Evolutionary conservation across 2,797 vertebrate species (phyloP).

Genomic region (Hybognathus amarus): DNA sequence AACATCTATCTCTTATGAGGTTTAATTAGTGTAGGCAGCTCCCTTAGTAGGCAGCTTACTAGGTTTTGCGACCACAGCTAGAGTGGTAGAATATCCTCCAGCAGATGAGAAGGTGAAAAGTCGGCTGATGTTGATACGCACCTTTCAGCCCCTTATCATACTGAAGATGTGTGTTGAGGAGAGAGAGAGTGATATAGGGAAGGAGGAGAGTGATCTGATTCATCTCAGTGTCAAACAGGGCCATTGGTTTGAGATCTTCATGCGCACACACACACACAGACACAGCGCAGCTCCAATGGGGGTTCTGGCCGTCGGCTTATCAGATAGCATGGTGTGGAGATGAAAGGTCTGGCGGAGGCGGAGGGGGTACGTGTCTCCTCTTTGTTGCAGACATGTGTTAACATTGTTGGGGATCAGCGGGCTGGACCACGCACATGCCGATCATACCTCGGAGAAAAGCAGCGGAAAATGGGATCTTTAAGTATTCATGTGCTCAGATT

Average conservation of each 20-base stretch:
- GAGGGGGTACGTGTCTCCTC: conserved; percentile 45
- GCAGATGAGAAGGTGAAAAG: conserved; percentile 4
- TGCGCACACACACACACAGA: background rate
- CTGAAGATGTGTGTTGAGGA: background rate
- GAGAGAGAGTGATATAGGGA: background rate
- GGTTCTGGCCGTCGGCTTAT: conserved; percentile 42
- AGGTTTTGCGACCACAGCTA: background rate
- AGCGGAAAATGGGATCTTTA: conserved; percentile 63
- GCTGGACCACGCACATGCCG: conserved; percentile 45
- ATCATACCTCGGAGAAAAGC: conserved; percentile 57
- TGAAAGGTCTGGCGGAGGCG: conserved; percentile 54
- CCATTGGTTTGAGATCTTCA: conserved; percentile 11
- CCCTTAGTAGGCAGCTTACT: background rate
- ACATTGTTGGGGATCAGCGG: conserved; percentile 58
- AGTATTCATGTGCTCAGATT: conserved; percentile 52
- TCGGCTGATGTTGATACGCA: background rate
- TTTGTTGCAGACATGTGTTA: conserved; percentile 64
- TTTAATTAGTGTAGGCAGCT: background rate
- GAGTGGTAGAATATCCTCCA: background rate
- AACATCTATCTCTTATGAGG: background rate
- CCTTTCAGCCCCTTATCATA: background rate
- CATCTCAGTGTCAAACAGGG: conserved; percentile 31
- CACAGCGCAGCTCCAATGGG: background rate
- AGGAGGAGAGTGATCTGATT: conserved; percentile 4
- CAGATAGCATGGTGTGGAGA: conserved; percentile 53